Evolutionary conservation across 2,888 invertebrate species (phyloP).

Genomic region (Ophonus ardosiacus): DNA sequence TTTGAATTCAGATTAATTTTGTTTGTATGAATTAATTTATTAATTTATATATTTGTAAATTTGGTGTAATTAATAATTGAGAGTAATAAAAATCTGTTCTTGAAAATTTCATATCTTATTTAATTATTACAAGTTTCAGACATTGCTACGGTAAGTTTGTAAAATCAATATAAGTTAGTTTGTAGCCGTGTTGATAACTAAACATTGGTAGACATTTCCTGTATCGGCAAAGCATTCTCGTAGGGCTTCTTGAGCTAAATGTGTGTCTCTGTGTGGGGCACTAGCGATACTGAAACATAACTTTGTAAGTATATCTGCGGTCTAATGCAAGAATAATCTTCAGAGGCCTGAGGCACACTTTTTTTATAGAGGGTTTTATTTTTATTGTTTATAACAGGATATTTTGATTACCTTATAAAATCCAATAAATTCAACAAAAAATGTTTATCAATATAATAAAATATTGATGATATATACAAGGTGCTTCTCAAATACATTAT

Average conservation of each 20-base stretch:
- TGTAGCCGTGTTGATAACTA: no score
- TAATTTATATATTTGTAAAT: constrained; percentile 63
- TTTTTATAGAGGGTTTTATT: no score
- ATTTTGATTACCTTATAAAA: no score
- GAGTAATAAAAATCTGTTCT: constrained; percentile 64
- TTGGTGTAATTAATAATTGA: constrained; percentile 62
- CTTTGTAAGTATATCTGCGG: neutral
- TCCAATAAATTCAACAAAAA: no score
- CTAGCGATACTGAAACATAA: constrained; percentile 76
- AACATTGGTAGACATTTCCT: constrained; percentile 75
- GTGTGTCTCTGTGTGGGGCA: constrained; percentile 83
- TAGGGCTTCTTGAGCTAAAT: constrained; percentile 84
- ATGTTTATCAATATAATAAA: no score
- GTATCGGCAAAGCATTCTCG: constrained; percentile 80
- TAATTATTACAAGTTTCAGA: neutral
- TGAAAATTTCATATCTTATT: constrained; percentile 32
- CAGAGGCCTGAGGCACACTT: no score
- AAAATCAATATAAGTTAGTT: neutral
- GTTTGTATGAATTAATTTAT: constrained; percentile 62
- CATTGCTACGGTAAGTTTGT: neutral
- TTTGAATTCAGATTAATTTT: constrained; percentile 54
- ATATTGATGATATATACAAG: no score
- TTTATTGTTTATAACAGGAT: no score
- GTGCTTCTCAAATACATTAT: no score
- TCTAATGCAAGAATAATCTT: no score